Percentiles rank a stretch among this genome's conserved stretches.
Evolutionary conservation across 2,113 vertebrate species (phyloP).

Genomic region (Plectropomus leopardus): DNA sequence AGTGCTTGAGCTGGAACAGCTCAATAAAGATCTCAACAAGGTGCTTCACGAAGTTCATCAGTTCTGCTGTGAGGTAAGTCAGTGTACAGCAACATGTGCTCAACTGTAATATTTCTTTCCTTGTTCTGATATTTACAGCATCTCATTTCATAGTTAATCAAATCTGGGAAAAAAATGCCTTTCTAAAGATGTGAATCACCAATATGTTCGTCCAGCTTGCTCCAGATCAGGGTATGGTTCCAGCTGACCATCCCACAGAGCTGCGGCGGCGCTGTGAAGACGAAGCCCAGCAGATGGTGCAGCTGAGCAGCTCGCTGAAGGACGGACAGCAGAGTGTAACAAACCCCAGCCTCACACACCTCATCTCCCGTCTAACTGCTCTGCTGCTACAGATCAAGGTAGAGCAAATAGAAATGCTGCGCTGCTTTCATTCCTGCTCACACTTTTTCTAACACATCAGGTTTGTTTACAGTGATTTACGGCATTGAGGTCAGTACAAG

Average conservation of each 20-base stretch:
- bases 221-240: constrained; percentile 95
- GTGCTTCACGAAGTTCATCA: constrained; percentile 97
- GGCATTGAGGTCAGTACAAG: background rate
- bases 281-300: constrained; percentile 94
- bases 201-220: constrained; percentile 86
- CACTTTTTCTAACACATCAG: background rate
- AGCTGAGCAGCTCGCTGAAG: constrained; percentile 86
- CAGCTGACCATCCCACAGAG: constrained; percentile 93
- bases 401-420: constrained; percentile 11
- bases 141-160: background rate
- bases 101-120: too few species aligned
- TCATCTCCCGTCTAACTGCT: constrained; percentile 95
- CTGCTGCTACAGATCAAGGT: constrained; percentile 98
- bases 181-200: background rate
- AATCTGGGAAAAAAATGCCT: background rate
- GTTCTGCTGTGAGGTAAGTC: constrained; percentile 94
- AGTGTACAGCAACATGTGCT: too few species aligned
- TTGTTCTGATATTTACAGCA: background rate
- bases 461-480: background rate
- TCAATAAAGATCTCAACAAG: constrained; percentile 99
- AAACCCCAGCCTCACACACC: constrained; percentile 90
- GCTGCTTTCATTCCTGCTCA: background rate
- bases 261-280: constrained; percentile 93
- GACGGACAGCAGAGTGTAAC: constrained; percentile 90
- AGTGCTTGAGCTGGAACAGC: constrained; percentile 95